Evolutionary conservation across 2,888 invertebrate species (phyloP).

Genomic region (Acheta domesticus): DNA sequence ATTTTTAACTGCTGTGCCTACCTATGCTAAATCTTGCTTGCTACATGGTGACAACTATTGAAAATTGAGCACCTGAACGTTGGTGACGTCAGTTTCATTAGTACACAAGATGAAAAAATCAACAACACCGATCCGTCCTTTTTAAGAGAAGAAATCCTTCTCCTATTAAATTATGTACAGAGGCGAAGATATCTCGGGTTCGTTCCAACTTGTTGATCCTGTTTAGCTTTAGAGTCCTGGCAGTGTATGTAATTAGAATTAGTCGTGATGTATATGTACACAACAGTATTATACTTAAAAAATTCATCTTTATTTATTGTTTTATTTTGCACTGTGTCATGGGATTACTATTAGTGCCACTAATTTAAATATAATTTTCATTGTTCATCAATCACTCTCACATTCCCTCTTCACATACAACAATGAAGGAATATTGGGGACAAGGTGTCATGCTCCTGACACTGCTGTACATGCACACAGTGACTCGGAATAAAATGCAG

Average conservation of each 20-base stretch:
- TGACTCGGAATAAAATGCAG: too few relatives aligned
- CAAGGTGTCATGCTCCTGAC: not conserved
- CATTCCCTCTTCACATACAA: not conserved
- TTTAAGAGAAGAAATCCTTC: conserved; percentile 31
- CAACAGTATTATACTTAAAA: conserved; percentile 30
- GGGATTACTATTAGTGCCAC: conserved; percentile 37
- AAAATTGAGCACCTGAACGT: conserved; percentile 40
- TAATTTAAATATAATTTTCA: conserved; percentile 23
- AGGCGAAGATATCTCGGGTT: conserved; percentile 31
- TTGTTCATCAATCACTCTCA: not conserved
- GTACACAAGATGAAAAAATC: conserved; percentile 35
- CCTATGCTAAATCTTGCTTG: conserved; percentile 25
- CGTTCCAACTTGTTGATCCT: conserved; percentile 25
- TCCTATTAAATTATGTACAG: conserved; percentile 36
- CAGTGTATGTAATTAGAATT: conserved; percentile 39
- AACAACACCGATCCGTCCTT: conserved; percentile 37
- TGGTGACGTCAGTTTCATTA: conserved; percentile 38
- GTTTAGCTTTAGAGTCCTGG: conserved; percentile 36
- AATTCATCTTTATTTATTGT: conserved; percentile 29
- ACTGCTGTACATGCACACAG: conserved; percentile 18
- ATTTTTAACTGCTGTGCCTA: conserved; percentile 23
- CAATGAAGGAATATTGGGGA: not conserved
- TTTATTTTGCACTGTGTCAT: conserved; percentile 33
- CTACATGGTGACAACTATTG: conserved; percentile 38
- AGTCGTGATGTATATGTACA: conserved; percentile 36